These are phyloP conservation scores for Etheostoma perlongum DNA, from an alignment of 2,797 vertebrate species.

Conservation along the genomic window DNA sequence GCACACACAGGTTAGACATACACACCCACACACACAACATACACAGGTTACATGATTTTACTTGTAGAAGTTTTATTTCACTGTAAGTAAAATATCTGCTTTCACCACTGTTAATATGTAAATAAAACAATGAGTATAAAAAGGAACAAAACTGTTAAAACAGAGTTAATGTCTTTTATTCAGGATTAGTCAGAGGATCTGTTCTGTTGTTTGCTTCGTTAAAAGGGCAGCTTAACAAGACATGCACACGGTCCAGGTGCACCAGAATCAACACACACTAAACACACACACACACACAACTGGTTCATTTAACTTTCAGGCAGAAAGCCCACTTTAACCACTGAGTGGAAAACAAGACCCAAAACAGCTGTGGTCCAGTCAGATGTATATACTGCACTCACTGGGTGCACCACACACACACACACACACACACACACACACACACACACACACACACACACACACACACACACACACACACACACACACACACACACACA, in stretches of 20 bases:
- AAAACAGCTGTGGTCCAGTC: conserved; percentile 58
- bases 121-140: not conserved
- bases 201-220: conserved; percentile 14
- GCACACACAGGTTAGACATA: conserved; percentile 38
- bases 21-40: not conserved
- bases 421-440: not conserved
- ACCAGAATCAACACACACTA: not conserved
- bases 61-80: no score
- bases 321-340: conserved; percentile 50
- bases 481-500: conserved; percentile 39
- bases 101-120: not conserved
- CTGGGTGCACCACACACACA: no score
- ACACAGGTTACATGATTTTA: no score
- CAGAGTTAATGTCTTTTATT: not conserved
- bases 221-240: conserved; percentile 3
- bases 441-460: conserved; percentile 39
- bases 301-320: conserved; percentile 53
- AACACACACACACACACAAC: conserved; percentile 12
- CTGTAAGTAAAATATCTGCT: no score
- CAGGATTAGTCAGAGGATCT: not conserved
- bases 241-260: not conserved
- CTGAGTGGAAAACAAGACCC: conserved; percentile 36
- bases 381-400: conserved; percentile 3
- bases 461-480: conserved; percentile 41
- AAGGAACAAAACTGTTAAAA: no score